Evolutionary conservation across 2,113 vertebrate species (phyloP), one percentile per base, ranked within the genome.

Genomic region (Quiscalus mexicanus): DNA sequence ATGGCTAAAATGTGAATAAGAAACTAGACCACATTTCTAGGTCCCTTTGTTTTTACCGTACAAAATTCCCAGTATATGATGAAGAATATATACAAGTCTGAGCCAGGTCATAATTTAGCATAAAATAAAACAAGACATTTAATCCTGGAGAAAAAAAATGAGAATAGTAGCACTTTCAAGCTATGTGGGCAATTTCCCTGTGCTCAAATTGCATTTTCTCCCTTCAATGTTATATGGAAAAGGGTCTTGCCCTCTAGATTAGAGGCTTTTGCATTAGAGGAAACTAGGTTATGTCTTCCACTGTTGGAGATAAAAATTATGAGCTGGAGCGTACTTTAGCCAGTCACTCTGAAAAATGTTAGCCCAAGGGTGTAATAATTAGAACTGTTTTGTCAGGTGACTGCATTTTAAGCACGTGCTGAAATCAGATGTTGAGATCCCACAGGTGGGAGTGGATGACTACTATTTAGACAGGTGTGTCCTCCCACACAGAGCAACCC

Each of bases 271-370:
- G 98, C 98, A 98, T 98, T 98, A 98, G 97, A 97, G 97, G 97
- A 98, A 98, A 98, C 98, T 98, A 98, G 98, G 98, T 98, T 98
- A 98, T 98, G 97, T 98, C 98, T 98, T 98, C 97, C 94, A 97
- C 97, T 97, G 97, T 98, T 97, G 97, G 91, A 96, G 96, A 95
- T 87, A 98, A 97, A 98, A 98, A 98, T 98, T 98, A 98, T 98
- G 98, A 98, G 96, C 95, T 96, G 30, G 84, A 97, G 96, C 98
- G 95, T 96, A 97, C 98, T 98, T 97, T 97, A 98, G 94, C 97
- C 97, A 98, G 98, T 98, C 98, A 97, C 96, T 98, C 98, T 98
- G 98, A 98, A 97, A 98, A 98, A 98, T 97, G 97, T 89, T 98
- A 97, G 97, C 98, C 98, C 98, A 97, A 98, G 97, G 98, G 97